These are phyloP conservation scores for Atractosteus spatula DNA, from an alignment of 2,113 vertebrate species.

Conservation along the genomic window DNA sequence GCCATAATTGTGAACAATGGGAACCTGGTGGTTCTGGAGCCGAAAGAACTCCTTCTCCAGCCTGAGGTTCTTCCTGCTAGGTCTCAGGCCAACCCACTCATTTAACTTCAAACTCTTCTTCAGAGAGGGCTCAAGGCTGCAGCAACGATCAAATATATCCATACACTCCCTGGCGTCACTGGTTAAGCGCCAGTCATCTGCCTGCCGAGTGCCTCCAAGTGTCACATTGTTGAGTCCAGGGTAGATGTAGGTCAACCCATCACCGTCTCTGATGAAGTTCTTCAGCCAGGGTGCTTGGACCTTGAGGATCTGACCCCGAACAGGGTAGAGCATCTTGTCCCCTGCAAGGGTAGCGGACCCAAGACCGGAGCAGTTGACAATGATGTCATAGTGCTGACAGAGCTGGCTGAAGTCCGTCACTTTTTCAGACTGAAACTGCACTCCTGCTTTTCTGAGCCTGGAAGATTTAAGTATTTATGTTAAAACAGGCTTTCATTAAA, in stretches of 20 bases:
- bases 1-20: conserved; percentile 87
- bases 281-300: conserved; percentile 86
- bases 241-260: conserved; percentile 80
- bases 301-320: conserved; percentile 83
- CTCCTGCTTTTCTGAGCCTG: conserved; percentile 72
- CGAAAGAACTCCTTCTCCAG: conserved; percentile 71
- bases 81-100: conserved; percentile 81
- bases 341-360: conserved; percentile 69
- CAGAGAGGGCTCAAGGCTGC: conserved; percentile 78
- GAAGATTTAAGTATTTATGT: not conserved
- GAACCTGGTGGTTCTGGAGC: conserved; percentile 47
- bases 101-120: conserved; percentile 43
- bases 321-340: conserved; percentile 64
- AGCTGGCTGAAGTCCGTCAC: conserved; percentile 76
- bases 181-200: conserved; percentile 65
- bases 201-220: conserved; percentile 80
- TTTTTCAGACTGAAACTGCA: conserved; percentile 57
- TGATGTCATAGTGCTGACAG: conserved; percentile 60
- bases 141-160: conserved; percentile 75
- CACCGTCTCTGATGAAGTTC: conserved; percentile 79
- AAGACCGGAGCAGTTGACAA: conserved; percentile 86
- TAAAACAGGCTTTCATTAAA: too few species aligned
- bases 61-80: conserved; percentile 60
- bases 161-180: conserved; percentile 57
- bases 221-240: conserved; percentile 72